Conservation (phyloP, 2,797 vertebrate species). For the Hybognathus amarus region DNA sequence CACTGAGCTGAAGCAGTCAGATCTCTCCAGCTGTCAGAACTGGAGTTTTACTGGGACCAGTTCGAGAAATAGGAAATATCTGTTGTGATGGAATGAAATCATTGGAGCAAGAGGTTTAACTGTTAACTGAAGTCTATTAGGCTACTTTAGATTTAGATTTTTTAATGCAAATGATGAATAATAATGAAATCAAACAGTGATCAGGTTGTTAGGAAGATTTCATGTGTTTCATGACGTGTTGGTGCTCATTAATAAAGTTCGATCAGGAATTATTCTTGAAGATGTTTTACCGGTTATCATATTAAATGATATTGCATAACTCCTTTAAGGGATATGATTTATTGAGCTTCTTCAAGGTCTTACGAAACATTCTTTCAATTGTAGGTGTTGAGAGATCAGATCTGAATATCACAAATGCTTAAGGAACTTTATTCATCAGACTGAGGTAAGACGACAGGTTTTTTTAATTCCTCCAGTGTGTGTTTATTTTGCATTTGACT, state of each 20-base stretch:
- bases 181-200: not conserved
- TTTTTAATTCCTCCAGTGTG: not conserved
- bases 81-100: not conserved
- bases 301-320: slow-evolving; percentile 22
- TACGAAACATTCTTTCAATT: slow-evolving; percentile 10
- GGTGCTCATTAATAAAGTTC: not conserved
- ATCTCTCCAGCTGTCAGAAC: not conserved
- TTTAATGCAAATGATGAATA: not conserved
- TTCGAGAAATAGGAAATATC: not conserved
- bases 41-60: not conserved
- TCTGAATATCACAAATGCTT: slow-evolving; percentile 42
- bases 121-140: not conserved
- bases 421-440: slow-evolving; percentile 48
- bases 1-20: not conserved
- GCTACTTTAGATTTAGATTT: not conserved
- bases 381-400: slow-evolving; percentile 49
- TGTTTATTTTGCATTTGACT: not conserved
- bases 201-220: not conserved
- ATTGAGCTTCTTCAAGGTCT: slow-evolving; percentile 25
- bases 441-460: not conserved
- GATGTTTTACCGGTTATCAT: not conserved
- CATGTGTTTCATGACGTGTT: not conserved
- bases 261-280: not conserved
- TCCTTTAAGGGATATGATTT: not conserved
- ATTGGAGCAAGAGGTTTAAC: not conserved